Percentiles rank a stretch among this genome's conserved stretches.
These are phyloP conservation scores for Pachyrhynchus sulphureomaculatus DNA, from an alignment of 1,140 invertebrate genomes.

Conservation along the genomic window DNA sequence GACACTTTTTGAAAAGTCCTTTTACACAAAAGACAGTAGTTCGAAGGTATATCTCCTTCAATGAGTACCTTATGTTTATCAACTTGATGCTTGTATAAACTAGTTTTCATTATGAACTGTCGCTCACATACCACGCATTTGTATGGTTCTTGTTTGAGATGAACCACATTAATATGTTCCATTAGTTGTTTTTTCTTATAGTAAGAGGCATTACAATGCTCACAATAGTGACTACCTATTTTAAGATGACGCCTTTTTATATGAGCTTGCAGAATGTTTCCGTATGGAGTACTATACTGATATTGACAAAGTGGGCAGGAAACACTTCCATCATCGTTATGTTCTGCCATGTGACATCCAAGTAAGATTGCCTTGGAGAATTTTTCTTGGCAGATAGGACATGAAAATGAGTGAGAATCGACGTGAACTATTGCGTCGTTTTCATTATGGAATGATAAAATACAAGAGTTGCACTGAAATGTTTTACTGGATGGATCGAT, in stretches of 20 bases:
- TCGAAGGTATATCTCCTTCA: constrained; percentile 15
- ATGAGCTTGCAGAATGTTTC: constrained; percentile 1
- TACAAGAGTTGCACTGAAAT: background rate
- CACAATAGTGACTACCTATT: background rate
- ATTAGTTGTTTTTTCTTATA: constrained; percentile 4
- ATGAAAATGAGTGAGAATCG: background rate
- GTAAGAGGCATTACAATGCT: constrained; percentile 5
- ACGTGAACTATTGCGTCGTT: background rate
- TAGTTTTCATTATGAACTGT: constrained; percentile 14
- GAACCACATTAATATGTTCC: constrained; percentile 16
- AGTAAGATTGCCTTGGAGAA: background rate
- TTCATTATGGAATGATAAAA: background rate
- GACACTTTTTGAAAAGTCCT: constrained; percentile 13
- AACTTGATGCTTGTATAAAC: constrained; percentile 18
- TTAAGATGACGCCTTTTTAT: background rate
- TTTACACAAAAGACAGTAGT: constrained; percentile 14
- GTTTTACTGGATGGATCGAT: background rate
- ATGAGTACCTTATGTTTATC: constrained; percentile 12
- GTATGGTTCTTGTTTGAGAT: constrained; percentile 9
- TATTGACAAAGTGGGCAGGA: constrained; percentile 5
- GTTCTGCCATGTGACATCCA: constrained; percentile 10
- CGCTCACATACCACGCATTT: constrained; percentile 13
- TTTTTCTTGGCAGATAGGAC: background rate
- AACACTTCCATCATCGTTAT: constrained; percentile 24
- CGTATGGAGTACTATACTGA: background rate